Base-by-base conservation (phyloP, 92 coral and sea anemone species). In the Epizoanthus illoricatus region DNA sequence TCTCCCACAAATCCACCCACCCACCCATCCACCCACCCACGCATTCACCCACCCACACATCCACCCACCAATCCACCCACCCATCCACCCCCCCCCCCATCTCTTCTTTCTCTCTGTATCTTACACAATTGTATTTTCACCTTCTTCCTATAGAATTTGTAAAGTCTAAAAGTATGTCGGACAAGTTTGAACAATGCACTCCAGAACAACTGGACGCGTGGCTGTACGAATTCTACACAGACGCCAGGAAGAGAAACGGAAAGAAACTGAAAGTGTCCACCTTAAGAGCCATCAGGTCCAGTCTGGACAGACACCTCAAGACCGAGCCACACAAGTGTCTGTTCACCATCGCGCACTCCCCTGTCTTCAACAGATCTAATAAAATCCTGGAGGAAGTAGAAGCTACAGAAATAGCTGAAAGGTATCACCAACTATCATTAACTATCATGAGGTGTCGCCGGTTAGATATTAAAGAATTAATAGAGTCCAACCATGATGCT, bases 221-320 rank as follows among this genome's bases (percentile, higher is more conserved):
- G 92, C 81, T 92, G 68, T 81, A 84, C 21, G 86, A 84, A 66
- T 92, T 92, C 83, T 92, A 88, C 89, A 80, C 90, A 43, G 97
- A 92, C 73, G 91, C 94, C 12, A 84, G 85, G 73, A 85, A 87
- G 58, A 92, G 84, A 75, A 88, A 90, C 69, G 97, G 97, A 43
- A 87, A 85, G 43, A 89, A 92, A 18, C 86, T 88, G 85, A 90
- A 86, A 45, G 94, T 91, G 28, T 90, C 94, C 16, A 90, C 97
- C 8, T 69, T 92, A 52, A 92, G 90, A 79, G 90, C 89, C 58
- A 88, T 92, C 78, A 92, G 97, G 33, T 88, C 93, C 68, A 93
- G 94, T 20, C 91, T 92, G 64, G 93, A 92, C 64, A 93, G 85
- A 24, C 92, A 92, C 85, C 80, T 92, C 18, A 88, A 81, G 69